Conservation (phyloP, 2,888 invertebrate species). For the Hyalella azteca region DNA sequence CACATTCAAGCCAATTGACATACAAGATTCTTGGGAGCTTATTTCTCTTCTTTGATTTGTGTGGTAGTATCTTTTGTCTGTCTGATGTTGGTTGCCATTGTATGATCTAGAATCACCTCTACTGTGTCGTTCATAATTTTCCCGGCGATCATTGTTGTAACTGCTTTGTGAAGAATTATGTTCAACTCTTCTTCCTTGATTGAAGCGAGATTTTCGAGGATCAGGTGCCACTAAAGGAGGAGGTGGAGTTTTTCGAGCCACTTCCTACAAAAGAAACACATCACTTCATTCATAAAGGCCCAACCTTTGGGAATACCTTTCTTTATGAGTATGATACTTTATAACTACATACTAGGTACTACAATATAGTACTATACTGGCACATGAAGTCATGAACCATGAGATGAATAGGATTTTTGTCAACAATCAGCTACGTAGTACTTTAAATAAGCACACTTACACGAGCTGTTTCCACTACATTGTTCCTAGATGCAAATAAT, state of each 20-base stretch:
- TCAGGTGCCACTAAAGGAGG: constrained; percentile 14
- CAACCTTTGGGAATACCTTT: background rate
- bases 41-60: background rate
- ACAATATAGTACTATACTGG: too few relatives aligned
- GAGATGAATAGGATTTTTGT: too few relatives aligned
- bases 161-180: background rate
- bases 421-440: background rate
- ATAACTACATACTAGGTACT: too few relatives aligned
- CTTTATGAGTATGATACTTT: too few relatives aligned
- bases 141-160: background rate
- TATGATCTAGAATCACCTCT: background rate
- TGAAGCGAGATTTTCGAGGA: background rate
- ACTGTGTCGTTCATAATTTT: background rate
- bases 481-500: background rate
- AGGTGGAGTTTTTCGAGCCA: background rate
- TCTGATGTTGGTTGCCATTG: background rate
- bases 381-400: too few relatives aligned
- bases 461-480: background rate
- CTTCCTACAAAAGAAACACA: background rate
- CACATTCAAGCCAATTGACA: background rate
- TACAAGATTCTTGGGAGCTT: background rate
- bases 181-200: background rate
- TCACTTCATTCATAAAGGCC: background rate
- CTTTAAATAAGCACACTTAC: background rate
- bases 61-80: background rate